Evolutionary conservation across 2,113 vertebrate species (phyloP).

Genomic region (Ariopsis seemanni): DNA sequence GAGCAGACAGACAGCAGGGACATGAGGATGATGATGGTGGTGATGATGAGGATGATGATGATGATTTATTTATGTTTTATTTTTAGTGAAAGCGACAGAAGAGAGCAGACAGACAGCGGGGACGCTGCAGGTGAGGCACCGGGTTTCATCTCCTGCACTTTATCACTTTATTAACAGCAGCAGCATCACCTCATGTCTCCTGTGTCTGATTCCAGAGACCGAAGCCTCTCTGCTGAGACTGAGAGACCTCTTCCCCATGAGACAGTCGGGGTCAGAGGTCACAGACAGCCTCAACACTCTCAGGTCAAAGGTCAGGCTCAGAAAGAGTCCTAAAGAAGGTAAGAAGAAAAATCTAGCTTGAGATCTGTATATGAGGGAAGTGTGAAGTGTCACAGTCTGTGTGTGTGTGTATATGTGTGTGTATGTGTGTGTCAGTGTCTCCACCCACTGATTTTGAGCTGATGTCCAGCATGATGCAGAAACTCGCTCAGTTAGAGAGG

Average conservation of each 20-base stretch:
- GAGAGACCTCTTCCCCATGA: constrained; percentile 38
- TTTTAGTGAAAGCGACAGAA: constrained; percentile 16
- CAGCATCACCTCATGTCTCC: constrained; percentile 2
- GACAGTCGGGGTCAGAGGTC: neutral
- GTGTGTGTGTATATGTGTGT: neutral
- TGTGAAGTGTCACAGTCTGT: neutral
- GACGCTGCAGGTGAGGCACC: neutral
- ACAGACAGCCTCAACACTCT: constrained; percentile 4
- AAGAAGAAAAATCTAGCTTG: neutral
- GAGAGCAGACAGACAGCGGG: too few relatives aligned
- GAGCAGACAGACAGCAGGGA: too few relatives aligned
- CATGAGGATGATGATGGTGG: too few relatives aligned
- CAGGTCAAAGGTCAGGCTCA: constrained; percentile 48
- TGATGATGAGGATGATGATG: too few relatives aligned
- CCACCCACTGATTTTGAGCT: constrained; percentile 66
- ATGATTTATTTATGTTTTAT: too few relatives aligned
- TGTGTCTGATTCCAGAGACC: constrained; percentile 50
- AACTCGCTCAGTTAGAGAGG: constrained; percentile 75
- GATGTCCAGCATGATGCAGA: constrained; percentile 70
- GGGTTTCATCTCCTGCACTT: neutral
- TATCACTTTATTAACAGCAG: neutral
- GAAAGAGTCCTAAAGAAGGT: constrained; percentile 50
- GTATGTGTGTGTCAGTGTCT: constrained; percentile 60
- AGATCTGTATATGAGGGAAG: neutral
- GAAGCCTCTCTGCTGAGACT: constrained; percentile 43